Percentiles rank a stretch among this genome's conserved stretches.
Conservation (phyloP, 2,113 vertebrate species). For the Alces alces region DNA sequence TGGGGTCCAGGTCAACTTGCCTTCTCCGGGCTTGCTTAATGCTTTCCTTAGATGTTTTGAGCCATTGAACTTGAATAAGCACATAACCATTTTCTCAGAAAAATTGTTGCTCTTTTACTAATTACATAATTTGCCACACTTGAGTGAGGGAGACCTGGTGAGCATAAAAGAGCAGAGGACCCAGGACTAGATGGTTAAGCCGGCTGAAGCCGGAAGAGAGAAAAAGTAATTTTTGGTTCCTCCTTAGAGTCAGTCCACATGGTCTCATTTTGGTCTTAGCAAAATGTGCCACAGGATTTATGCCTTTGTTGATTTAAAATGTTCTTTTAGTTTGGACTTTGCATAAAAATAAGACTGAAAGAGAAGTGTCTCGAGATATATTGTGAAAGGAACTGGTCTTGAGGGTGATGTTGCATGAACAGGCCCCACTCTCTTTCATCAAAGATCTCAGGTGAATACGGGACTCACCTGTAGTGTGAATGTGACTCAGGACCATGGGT, state of each 20-base stretch:
- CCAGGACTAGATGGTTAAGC: not conserved
- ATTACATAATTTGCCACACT: conserved; percentile 60
- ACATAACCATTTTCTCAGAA: conserved; percentile 61
- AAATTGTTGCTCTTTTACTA: conserved; percentile 66
- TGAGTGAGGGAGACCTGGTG: conserved; percentile 56
- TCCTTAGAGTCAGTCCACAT: conserved; percentile 22
- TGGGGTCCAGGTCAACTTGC: not conserved
- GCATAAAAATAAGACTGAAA: conserved; percentile 34
- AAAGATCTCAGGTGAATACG: not conserved
- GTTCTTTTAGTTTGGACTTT: conserved; percentile 30
- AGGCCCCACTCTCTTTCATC: not conserved
- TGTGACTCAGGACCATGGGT: not conserved
- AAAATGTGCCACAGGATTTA: conserved; percentile 40
- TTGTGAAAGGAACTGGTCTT: not conserved
- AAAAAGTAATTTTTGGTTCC: not conserved
- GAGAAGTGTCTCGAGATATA: not conserved
- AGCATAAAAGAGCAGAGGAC: conserved; percentile 9
- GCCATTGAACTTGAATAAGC: conserved; percentile 55
- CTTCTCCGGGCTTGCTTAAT: conserved; percentile 20
- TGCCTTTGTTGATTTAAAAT: conserved; percentile 34
- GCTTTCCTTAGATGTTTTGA: conserved; percentile 37
- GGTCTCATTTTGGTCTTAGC: conserved; percentile 4
- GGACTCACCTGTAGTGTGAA: not conserved
- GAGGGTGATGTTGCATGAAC: not conserved
- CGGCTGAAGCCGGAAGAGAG: not conserved